Percentiles rank a stretch among this genome's conserved stretches.
phyloP scores from a whole-genome alignment of 2,113 vertebrate genomes.

The Vimba vimba region DNA sequence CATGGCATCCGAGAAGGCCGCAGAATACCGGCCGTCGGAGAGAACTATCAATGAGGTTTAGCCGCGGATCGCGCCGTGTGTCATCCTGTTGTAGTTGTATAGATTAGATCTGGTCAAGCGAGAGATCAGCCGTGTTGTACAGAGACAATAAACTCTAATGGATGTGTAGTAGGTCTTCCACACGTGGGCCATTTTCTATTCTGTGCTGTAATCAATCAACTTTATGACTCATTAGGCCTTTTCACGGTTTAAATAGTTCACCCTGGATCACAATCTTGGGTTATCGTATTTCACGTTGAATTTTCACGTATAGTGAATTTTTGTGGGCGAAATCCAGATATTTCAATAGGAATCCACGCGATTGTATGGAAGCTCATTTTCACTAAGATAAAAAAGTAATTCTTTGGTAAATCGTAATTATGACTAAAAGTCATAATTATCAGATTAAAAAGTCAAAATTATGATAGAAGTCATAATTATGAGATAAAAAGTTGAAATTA shows the following conservation, averaged over 20 bases:
- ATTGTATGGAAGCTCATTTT: too few species aligned
- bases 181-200: neutral
- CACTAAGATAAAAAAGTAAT: too few species aligned
- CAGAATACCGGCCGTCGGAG: conserved; percentile 91
- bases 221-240: neutral
- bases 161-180: conserved; percentile 8
- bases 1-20: conserved; percentile 81
- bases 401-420: too few species aligned
- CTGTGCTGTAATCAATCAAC: neutral
- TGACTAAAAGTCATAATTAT: too few species aligned
- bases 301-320: neutral
- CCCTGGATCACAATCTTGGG: neutral
- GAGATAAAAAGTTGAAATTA: too few species aligned
- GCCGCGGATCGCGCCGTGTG: conserved; percentile 67
- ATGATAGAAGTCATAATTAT: too few species aligned
- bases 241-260: neutral
- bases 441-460: too few species aligned
- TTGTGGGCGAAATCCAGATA: neutral
- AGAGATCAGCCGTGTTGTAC: neutral
- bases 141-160: conserved; percentile 17
- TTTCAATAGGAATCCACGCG: neutral
- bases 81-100: neutral
- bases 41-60: conserved; percentile 96
- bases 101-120: neutral
- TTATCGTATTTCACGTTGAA: neutral